Evolutionary conservation across 2,113 vertebrate genomes (phyloP), one percentile per base, ranked within the genome.

Genomic region (Pelodiscus sinensis): DNA sequence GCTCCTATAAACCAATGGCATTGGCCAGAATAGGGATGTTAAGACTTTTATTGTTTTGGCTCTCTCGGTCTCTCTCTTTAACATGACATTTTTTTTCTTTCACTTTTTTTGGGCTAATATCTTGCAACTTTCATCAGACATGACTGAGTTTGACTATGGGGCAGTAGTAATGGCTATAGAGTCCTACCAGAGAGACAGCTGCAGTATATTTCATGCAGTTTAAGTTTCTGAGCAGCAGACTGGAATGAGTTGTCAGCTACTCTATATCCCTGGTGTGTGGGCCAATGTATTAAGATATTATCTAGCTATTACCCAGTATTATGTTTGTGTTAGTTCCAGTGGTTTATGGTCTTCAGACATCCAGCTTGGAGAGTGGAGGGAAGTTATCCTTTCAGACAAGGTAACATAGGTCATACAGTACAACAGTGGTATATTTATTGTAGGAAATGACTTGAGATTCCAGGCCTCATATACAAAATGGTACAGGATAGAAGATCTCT

Each of bases 301-400:
- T 73, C 56, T 73, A 62, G 10, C 8, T 84, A 21, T 87, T 81
- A 79, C 9, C 68, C 80, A 73, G 4, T 10, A 56, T 65, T 54
- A 54, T 54, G 52, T 86, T 86, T 91, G 85, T 62, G 9, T 92
- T 87, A 84, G 60, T 87, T 94, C 82, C 75, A 84, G 58, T 84
- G 82, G 75, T 60, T 90, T 89, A 68, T 57, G 55, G 51, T 54
- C 52, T 79, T 65, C 54, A 87, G 87, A 24, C 65, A 68, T 22
- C 19, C 1, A 0, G 1, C 78, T 90, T 94, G 16, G 65, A 52
- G 12, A 87, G 21, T 81, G 93, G 88, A 83, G 60, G 8, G 51
- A 89, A 84, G 50, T 35, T 65, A 35, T 75, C 29, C 56, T 22
- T 81, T 90, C 38, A 78, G 52, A 86, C 87, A 25, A 88, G 93